A percentile compares a stretch with the other conserved stretches of the same genome.
Evolutionary conservation across 2,888 invertebrate genomes (phyloP).

Genomic region (Papilio elwesi): DNA sequence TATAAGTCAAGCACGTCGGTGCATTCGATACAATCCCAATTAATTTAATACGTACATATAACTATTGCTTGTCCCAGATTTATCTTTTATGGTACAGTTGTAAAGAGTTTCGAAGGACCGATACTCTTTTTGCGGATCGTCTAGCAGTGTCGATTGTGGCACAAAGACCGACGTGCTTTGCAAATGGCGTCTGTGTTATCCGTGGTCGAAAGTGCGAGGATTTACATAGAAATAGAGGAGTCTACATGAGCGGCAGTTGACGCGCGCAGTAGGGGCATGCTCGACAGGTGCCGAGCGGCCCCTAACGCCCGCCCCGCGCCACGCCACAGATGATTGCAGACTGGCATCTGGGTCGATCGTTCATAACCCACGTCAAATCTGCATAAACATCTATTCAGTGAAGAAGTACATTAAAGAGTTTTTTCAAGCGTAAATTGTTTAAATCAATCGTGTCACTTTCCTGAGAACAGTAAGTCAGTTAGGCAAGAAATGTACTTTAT

Average conservation of each 20-base stretch:
- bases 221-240: slow-evolving; percentile 80
- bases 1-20: slow-evolving; percentile 41
- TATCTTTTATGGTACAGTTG: slow-evolving; percentile 61
- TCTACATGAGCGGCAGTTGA: slow-evolving; percentile 68
- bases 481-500: not conserved
- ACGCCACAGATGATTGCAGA: slow-evolving; percentile 64
- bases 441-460: slow-evolving; percentile 57
- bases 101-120: slow-evolving; percentile 53
- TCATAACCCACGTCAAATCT: slow-evolving; percentile 74
- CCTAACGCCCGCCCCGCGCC: slow-evolving; percentile 43
- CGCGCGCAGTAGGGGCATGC: slow-evolving; percentile 52
- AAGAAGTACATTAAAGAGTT: slow-evolving; percentile 50
- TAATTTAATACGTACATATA: slow-evolving; percentile 65
- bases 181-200: slow-evolving; percentile 76
- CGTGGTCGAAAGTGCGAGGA: slow-evolving; percentile 68
- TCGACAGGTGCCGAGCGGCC: slow-evolving; percentile 43
- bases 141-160: slow-evolving; percentile 55
- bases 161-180: slow-evolving; percentile 75
- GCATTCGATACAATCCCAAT: slow-evolving; percentile 50
- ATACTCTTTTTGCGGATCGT: slow-evolving; percentile 56
- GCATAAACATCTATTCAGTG: slow-evolving; percentile 71
- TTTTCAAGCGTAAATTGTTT: slow-evolving; percentile 48
- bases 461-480: not conserved
- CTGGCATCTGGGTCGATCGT: slow-evolving; percentile 71
- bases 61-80: slow-evolving; percentile 63